These are phyloP conservation scores for Drosophila micromelanica DNA, from an alignment of 1,140 invertebrate species.

Conservation along the genomic window DNA sequence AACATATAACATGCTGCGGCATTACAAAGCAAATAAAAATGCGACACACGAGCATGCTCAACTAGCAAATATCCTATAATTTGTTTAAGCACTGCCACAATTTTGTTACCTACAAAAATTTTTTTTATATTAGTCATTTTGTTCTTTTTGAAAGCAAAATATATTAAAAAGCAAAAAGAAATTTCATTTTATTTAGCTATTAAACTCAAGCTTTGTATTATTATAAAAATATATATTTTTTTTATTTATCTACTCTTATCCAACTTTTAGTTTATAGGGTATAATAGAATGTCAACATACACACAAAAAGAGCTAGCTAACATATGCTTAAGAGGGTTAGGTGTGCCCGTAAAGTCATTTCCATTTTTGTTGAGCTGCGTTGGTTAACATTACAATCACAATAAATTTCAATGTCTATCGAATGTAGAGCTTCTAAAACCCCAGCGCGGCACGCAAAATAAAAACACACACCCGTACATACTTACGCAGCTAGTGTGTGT, in stretches of 20 bases:
- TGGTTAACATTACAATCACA: constrained; percentile 67
- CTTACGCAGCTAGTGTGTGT: constrained; percentile 1
- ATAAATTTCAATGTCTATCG: constrained; percentile 81
- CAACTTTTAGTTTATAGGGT: background rate
- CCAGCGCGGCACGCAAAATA: background rate
- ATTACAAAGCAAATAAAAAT: constrained; percentile 17
- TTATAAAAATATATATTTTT: no score
- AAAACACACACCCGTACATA: background rate
- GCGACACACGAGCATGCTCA: background rate
- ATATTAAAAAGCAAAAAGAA: no score
- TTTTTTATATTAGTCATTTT: no score
- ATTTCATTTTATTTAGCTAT: no score
- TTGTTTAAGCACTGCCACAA: no score
- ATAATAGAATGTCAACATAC: background rate
- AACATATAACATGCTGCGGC: constrained; percentile 37
- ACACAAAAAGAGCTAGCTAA: background rate
- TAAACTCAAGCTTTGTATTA: no score
- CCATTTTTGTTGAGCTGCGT: constrained; percentile 37
- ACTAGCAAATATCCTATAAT: constrained; percentile 1
- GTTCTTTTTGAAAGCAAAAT: no score
- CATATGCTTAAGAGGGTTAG: constrained; percentile 19
- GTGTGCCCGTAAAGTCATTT: constrained; percentile 58
- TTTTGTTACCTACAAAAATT: no score
- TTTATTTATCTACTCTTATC: background rate
- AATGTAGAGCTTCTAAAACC: constrained; percentile 48